Base-by-base conservation (phyloP, 1,140 invertebrate genomes). In the Idris sp. region DNA sequence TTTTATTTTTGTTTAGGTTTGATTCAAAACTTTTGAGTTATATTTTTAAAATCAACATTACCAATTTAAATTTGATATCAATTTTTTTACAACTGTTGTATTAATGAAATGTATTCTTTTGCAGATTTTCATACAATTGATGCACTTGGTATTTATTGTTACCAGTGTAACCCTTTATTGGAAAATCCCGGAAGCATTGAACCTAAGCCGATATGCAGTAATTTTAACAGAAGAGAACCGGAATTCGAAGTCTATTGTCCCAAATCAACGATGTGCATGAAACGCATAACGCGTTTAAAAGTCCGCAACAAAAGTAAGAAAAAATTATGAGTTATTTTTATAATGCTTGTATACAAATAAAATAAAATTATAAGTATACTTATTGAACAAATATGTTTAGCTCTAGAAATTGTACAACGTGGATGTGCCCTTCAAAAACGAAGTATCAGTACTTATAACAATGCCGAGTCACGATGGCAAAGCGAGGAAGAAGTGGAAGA, bases 231-330 rank as follows among this genome's bases (percentile, higher is more conserved):
- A 25, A 91, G 91, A 2, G n/a, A n/a, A n/a, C 81, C 89, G 1
- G 86, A 87, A 46, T 95, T 90, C 81, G 89, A 93, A 68, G 89
- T 92, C 0, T 89, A 92, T 40, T 96, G 94, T 82, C 92, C 92
- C 2, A 92, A 90, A 74, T 95, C 94, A 4, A 95, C 93, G 0
- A 91, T 94, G 87, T 96, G 94, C 78, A 89, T 92, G 86, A 95
- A 94, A 78, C 91, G 90, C 67, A 91, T 92, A 4, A 90, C 91
- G 54, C 84, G 90, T 67, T 88, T 91, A 2, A 85, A 87, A 54
- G 85, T 93, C 53, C 87, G 88, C 40, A 90, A 91, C 79, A 91
- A 90, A 86, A 89, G 91, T 92, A 86, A 35, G 2, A 18, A 2
- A 22, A 11, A 28, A 4, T 44, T 44, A 9, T 9, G 5, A 30